These are phyloP conservation scores for Lomographa bimaculata DNA, from an alignment of 2,888 invertebrate species.

Conservation along the genomic window DNA sequence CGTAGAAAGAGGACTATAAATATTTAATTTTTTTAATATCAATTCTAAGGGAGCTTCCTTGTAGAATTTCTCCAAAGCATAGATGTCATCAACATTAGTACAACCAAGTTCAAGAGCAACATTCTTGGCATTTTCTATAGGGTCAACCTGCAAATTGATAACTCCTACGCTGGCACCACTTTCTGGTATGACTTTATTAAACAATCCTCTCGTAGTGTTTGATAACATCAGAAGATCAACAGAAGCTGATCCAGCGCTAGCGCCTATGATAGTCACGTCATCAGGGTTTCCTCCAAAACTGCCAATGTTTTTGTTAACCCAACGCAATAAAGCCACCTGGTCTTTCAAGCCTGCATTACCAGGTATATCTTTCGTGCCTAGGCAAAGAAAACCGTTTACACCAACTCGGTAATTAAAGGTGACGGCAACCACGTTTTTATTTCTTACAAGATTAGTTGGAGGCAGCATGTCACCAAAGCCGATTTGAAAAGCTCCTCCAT, in stretches of 20 bases:
- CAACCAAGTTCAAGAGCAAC: slow-evolving; percentile 17
- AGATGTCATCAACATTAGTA: slow-evolving; percentile 18
- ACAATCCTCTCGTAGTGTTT: slow-evolving; percentile 23
- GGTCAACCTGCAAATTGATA: slow-evolving; percentile 5
- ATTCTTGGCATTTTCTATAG: slow-evolving; percentile 13
- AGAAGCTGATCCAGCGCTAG: slow-evolving; percentile 24
- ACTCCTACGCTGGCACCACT: slow-evolving; percentile 20
- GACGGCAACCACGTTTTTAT: slow-evolving; percentile 28
- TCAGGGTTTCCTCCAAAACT: slow-evolving; percentile 33
- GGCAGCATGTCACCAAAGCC: slow-evolving; percentile 14
- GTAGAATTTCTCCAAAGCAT: slow-evolving; percentile 30
- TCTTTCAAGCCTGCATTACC: slow-evolving; percentile 37
- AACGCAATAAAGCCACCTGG: slow-evolving; percentile 27
- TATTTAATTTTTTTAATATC: neutral
- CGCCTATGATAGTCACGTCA: slow-evolving; percentile 28
- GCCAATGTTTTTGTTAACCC: slow-evolving; percentile 31
- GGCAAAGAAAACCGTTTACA: slow-evolving; percentile 32
- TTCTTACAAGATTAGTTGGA: slow-evolving; percentile 8
- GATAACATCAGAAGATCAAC: slow-evolving; percentile 27
- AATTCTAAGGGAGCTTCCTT: slow-evolving; percentile 12
- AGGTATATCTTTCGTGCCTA: slow-evolving; percentile 33
- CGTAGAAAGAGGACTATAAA: slow-evolving; percentile 3
- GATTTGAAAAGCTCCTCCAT: slow-evolving; percentile 28
- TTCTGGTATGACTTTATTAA: slow-evolving; percentile 29
- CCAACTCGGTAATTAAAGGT: slow-evolving; percentile 36